phyloP scores from a whole-genome alignment of 1,140 invertebrate species.

The Asobara japonica region DNA sequence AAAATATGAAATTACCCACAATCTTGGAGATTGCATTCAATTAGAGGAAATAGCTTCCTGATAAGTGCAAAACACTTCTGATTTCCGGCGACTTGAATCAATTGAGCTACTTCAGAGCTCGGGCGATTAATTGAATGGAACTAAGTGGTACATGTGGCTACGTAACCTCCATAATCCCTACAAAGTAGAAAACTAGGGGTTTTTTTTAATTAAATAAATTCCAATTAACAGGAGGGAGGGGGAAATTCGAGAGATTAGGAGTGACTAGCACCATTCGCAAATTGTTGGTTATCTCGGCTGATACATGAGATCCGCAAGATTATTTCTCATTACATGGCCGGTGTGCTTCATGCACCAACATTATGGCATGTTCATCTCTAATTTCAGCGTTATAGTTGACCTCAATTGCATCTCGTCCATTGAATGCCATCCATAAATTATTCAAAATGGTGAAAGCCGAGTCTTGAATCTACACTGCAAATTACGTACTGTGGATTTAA shows the following conservation, averaged over 20 bases:
- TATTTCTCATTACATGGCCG: neutral
- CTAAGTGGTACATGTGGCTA: neutral
- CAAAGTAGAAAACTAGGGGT: neutral
- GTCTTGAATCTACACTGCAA: neutral
- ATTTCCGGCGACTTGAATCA: neutral
- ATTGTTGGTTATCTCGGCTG: neutral
- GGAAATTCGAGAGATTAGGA: neutral
- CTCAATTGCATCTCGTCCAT: slow-evolving; percentile 20
- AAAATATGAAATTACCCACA: no score
- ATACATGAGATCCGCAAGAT: neutral
- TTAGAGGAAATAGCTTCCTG: neutral
- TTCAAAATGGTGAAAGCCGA: slow-evolving; percentile 12
- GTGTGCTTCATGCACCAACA: slow-evolving; percentile 6
- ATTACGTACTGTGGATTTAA: neutral
- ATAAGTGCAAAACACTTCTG: neutral
- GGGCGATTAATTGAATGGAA: neutral
- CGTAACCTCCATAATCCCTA: neutral
- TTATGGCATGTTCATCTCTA: slow-evolving; percentile 15
- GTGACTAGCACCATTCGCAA: neutral
- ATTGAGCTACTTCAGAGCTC: neutral
- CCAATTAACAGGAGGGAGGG: neutral
- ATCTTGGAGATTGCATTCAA: neutral
- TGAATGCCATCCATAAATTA: slow-evolving; percentile 17
- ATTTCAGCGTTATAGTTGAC: slow-evolving; percentile 16
- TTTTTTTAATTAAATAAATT: neutral